Evolutionary conservation across 2,888 invertebrate species (phyloP).

Genomic region (Aricia artaxerxes): DNA sequence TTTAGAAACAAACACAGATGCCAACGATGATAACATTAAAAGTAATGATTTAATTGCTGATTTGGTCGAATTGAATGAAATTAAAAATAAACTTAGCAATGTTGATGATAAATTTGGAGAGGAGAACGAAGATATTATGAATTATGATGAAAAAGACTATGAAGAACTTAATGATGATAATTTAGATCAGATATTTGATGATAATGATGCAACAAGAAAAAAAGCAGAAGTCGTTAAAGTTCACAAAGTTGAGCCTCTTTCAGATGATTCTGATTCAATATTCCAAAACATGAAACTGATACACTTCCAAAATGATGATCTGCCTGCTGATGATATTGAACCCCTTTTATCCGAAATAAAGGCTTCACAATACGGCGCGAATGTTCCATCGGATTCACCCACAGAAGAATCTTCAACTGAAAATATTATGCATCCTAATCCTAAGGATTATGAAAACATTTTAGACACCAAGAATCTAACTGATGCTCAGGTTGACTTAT

Average conservation of each 20-base stretch:
- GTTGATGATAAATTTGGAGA: constrained; percentile 38
- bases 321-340: constrained; percentile 43
- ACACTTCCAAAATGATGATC: constrained; percentile 52
- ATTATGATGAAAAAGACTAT: constrained; percentile 38
- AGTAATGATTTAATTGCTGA: constrained; percentile 55
- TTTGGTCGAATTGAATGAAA: constrained; percentile 55
- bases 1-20: not conserved
- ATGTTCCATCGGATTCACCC: not conserved
- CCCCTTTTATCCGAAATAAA: not conserved
- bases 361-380: not conserved
- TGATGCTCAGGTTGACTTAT: constrained; percentile 48
- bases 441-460: constrained; percentile 30
- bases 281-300: constrained; percentile 40
- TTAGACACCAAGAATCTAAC: constrained; percentile 45
- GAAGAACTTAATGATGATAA: constrained; percentile 42
- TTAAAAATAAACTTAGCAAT: constrained; percentile 51
- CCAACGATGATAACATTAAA: not conserved
- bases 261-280: constrained; percentile 34
- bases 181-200: constrained; percentile 39
- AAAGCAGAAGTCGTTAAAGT: constrained; percentile 28
- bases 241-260: constrained; percentile 33
- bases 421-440: constrained; percentile 26
- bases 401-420: constrained; percentile 27
- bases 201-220: constrained; percentile 34
- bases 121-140: constrained; percentile 37